phyloP scores from a whole-genome alignment of 2,888 invertebrate genomes.

The Macropis europaea region DNA sequence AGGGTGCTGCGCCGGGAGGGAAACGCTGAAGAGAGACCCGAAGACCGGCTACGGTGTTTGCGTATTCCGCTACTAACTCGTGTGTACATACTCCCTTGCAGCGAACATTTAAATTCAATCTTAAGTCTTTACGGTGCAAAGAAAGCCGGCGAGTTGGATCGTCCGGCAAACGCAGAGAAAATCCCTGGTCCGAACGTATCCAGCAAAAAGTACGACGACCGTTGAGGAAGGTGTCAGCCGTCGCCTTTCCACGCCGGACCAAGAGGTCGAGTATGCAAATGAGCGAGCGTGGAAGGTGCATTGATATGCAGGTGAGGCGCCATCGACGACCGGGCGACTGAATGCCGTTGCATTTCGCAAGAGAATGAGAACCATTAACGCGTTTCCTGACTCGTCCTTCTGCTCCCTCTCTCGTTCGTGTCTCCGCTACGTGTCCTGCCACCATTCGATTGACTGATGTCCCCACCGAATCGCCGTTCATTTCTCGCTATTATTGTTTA shows the following conservation, averaged over 20 bases:
- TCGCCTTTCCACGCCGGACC: slow-evolving; percentile 26
- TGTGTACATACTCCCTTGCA: slow-evolving; percentile 26
- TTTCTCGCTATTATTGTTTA: slow-evolving; percentile 12
- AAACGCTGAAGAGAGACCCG: slow-evolving; percentile 6
- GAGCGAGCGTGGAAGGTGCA: slow-evolving; percentile 58
- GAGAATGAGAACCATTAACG: slow-evolving; percentile 68
- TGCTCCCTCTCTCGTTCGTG: neutral
- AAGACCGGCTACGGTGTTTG: slow-evolving; percentile 10
- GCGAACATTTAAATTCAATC: slow-evolving; percentile 45
- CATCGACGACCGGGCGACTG: slow-evolving; percentile 70
- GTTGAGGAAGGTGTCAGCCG: slow-evolving; percentile 36
- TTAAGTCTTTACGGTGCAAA: too few species aligned
- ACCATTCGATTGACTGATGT: slow-evolving; percentile 44
- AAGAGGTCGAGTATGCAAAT: slow-evolving; percentile 71
- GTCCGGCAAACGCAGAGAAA: slow-evolving; percentile 3
- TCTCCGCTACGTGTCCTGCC: slow-evolving; percentile 17
- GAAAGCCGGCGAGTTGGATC: slow-evolving; percentile 25
- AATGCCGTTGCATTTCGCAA: slow-evolving; percentile 62
- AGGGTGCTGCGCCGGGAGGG: neutral
- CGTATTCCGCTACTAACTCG: slow-evolving; percentile 22
- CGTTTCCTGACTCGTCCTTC: slow-evolving; percentile 40
- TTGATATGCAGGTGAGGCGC: slow-evolving; percentile 73
- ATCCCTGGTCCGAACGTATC: slow-evolving; percentile 11
- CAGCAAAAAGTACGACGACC: slow-evolving; percentile 22
- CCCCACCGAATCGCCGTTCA: slow-evolving; percentile 44